Percentiles rank a stretch among this genome's conserved stretches.
These are phyloP conservation scores for Vimba vimba DNA, from an alignment of 2,113 vertebrate genomes.

Conservation along the genomic window DNA sequence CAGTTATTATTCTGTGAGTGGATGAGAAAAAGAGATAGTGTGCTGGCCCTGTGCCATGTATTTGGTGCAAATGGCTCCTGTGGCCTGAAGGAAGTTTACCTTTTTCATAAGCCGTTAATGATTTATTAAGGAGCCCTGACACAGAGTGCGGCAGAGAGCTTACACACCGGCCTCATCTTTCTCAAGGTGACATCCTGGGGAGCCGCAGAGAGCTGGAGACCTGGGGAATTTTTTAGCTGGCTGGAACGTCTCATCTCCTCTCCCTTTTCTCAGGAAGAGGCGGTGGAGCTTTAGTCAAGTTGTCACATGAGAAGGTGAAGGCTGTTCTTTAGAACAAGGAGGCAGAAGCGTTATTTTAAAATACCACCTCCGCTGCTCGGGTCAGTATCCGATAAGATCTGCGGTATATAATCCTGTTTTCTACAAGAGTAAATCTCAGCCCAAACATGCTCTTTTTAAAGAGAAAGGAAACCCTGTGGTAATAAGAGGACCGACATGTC, in stretches of 20 bases:
- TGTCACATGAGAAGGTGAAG: constrained; percentile 46
- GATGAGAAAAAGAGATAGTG: constrained; percentile 24
- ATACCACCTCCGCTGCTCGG: constrained; percentile 7
- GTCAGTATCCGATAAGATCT: constrained; percentile 36
- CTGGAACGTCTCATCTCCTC: constrained; percentile 40
- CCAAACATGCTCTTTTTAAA: constrained; percentile 33
- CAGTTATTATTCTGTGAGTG: constrained; percentile 28
- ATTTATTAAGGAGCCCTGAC: constrained; percentile 61
- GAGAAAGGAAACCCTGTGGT: background rate
- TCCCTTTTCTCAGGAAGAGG: constrained; percentile 34
- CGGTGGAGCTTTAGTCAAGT: constrained; percentile 38
- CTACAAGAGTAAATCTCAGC: constrained; percentile 28
- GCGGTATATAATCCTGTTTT: constrained; percentile 35
- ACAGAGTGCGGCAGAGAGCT: constrained; percentile 40
- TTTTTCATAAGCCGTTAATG: constrained; percentile 62
- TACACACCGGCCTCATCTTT: constrained; percentile 44
- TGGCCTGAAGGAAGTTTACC: constrained; percentile 59
- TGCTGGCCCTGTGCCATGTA: constrained; percentile 46
- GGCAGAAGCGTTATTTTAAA: constrained; percentile 20
- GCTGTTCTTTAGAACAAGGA: constrained; percentile 35
- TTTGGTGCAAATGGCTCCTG: constrained; percentile 36
- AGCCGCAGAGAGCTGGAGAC: constrained; percentile 31
- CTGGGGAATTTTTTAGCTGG: constrained; percentile 41
- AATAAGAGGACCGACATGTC: constrained; percentile 19
- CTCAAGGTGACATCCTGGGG: constrained; percentile 59